These are phyloP conservation scores for Anastatus disparis DNA, from an alignment of 1,140 invertebrate species.

Conservation along the genomic window DNA sequence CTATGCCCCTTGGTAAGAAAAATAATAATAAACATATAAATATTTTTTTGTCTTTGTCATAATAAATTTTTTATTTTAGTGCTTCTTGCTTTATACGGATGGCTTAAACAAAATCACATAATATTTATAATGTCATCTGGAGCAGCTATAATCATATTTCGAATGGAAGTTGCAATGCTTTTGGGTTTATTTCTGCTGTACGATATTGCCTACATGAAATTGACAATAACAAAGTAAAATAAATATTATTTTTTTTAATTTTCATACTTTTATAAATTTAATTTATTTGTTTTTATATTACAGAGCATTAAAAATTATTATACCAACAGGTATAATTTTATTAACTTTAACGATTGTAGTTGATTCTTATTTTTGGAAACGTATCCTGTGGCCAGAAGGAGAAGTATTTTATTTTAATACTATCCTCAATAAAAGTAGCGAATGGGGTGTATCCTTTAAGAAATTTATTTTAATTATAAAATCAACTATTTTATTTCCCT, in stretches of 20 bases:
- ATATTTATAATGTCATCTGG: conserved; percentile 87
- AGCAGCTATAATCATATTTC: conserved; percentile 89
- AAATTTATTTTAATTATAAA: conserved; percentile 24
- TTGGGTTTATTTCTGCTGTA: conserved; percentile 88
- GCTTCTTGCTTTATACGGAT: conserved; percentile 84
- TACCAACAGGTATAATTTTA: conserved; percentile 77
- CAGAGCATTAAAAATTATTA: conserved; percentile 78
- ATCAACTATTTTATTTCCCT: background rate
- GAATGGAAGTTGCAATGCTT: conserved; percentile 88
- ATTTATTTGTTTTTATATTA: conserved; percentile 51
- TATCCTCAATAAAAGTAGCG: conserved; percentile 91
- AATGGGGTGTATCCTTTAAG: conserved; percentile 96
- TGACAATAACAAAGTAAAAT: conserved; percentile 63
- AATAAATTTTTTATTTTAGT: conserved; percentile 73
- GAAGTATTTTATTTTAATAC: conserved; percentile 98
- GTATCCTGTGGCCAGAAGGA: conserved; percentile 95
- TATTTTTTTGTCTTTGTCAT: conserved; percentile 9
- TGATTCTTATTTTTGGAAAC: conserved; percentile 94
- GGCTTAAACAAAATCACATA: conserved; percentile 81
- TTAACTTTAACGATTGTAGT: conserved; percentile 80
- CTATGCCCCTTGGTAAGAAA: conserved; percentile 85
- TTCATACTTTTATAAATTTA: conserved; percentile 29
- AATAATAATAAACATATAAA: background rate
- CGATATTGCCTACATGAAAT: conserved; percentile 74
- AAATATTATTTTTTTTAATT: conserved; percentile 7